Percentiles rank a stretch among this genome's conserved stretches.
phyloP scores from a whole-genome alignment of 2,113 vertebrate genomes.

The Tamias sibiricus region DNA sequence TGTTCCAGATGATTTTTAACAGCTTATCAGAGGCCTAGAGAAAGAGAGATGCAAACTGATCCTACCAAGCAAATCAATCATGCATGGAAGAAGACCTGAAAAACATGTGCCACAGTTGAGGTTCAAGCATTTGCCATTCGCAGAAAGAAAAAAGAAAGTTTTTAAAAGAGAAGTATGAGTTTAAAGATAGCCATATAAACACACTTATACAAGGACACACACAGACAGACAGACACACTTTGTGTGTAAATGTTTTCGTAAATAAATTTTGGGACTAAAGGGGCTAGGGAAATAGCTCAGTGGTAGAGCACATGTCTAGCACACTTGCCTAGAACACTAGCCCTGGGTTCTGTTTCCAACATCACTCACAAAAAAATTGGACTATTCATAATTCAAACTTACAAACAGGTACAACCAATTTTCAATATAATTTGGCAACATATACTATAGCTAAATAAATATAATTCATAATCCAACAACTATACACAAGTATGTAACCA shows the following conservation, averaged over 20 bases:
- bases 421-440: background rate
- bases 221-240: background rate
- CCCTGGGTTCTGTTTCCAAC: too few relatives aligned
- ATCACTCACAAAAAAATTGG: too few relatives aligned
- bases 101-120: background rate
- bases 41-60: slow-evolving; percentile 2
- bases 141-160: background rate
- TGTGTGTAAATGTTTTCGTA: background rate
- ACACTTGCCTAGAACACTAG: too few relatives aligned
- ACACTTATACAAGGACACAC: background rate
- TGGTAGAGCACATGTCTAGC: too few relatives aligned
- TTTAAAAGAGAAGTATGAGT: background rate
- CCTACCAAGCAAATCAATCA: background rate
- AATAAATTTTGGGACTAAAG: background rate
- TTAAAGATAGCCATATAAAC: background rate
- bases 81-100: background rate
- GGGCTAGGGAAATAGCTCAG: too few relatives aligned
- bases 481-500: background rate
- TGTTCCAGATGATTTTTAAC: background rate
- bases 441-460: background rate
- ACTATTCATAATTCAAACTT: slow-evolving; percentile 5
- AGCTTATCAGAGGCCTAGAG: background rate
- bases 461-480: background rate
- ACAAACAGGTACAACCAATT: background rate
- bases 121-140: background rate